phyloP scores from a whole-genome alignment of 2,888 invertebrate species.

The Drosophila nigricruria region DNA sequence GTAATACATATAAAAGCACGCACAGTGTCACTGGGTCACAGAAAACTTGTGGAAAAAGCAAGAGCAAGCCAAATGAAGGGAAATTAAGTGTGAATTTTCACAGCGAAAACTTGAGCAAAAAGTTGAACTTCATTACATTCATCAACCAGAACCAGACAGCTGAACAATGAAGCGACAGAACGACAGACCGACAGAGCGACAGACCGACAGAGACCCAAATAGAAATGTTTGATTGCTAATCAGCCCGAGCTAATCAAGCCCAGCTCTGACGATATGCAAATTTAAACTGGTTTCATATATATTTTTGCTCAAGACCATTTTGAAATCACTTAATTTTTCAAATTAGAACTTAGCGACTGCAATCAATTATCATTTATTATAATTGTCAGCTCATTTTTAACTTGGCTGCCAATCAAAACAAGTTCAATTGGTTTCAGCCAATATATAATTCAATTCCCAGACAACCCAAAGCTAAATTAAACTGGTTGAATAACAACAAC shows the following conservation, averaged over 20 bases:
- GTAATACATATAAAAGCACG: slow-evolving; percentile 73
- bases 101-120: not conserved
- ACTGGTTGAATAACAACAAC: slow-evolving; percentile 41
- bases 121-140: not conserved
- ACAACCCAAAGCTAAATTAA: slow-evolving; percentile 26
- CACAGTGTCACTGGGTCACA: slow-evolving; percentile 53
- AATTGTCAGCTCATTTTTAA: slow-evolving; percentile 42
- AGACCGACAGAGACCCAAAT: not conserved
- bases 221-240: not conserved
- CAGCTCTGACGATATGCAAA: slow-evolving; percentile 1
- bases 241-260: not conserved
- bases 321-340: slow-evolving; percentile 33
- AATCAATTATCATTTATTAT: slow-evolving; percentile 61
- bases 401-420: slow-evolving; percentile 47
- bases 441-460: slow-evolving; percentile 27
- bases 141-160: not conserved
- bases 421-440: slow-evolving; percentile 59
- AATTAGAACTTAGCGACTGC: slow-evolving; percentile 19
- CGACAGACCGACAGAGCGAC: not conserved
- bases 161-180: not conserved
- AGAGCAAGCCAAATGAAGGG: too few relatives aligned
- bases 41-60: slow-evolving; percentile 15
- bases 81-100: slow-evolving; percentile 15
- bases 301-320: not conserved
- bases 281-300: slow-evolving; percentile 20